These are phyloP conservation scores for Idaea biselata DNA, from an alignment of 2,888 invertebrate species.

Conservation along the genomic window DNA sequence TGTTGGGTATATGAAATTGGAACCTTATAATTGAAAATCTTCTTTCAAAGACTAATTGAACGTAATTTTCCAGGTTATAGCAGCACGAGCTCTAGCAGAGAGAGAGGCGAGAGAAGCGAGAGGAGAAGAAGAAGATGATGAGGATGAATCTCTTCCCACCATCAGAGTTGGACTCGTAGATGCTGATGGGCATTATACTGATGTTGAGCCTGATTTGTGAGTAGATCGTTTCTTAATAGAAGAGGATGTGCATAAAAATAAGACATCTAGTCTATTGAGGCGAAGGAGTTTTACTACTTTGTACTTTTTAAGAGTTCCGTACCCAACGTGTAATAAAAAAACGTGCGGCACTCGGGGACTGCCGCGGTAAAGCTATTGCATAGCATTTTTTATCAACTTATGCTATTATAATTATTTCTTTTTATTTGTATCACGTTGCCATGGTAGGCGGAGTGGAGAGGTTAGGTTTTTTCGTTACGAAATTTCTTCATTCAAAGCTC, in stretches of 20 bases:
- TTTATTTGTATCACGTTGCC: too few species aligned
- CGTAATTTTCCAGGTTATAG: conserved; percentile 59
- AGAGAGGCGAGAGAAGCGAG: conserved; percentile 71
- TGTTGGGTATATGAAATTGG: not conserved
- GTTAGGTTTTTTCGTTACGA: too few species aligned
- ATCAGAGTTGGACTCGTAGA: conserved; percentile 72
- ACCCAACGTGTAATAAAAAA: too few species aligned
- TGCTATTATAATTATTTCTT: too few species aligned
- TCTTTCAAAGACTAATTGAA: not conserved
- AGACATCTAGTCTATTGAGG: not conserved
- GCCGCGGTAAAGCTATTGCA: too few species aligned
- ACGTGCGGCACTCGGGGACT: too few species aligned
- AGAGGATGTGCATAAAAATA: not conserved
- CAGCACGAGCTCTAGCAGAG: conserved; percentile 71
- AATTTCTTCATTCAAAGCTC: too few species aligned
- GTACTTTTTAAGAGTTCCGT: too few species aligned
- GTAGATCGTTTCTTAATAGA: conserved; percentile 30
- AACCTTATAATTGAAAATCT: not conserved
- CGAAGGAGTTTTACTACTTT: too few species aligned
- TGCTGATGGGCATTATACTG: conserved; percentile 71
- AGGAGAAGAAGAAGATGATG: conserved; percentile 73
- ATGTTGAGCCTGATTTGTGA: conserved; percentile 73
- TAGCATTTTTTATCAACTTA: too few species aligned
- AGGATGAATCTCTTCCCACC: conserved; percentile 70
- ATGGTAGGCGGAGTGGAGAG: too few species aligned